phyloP scores from a whole-genome alignment of 2,888 invertebrate species.

The Andricus curvator region DNA sequence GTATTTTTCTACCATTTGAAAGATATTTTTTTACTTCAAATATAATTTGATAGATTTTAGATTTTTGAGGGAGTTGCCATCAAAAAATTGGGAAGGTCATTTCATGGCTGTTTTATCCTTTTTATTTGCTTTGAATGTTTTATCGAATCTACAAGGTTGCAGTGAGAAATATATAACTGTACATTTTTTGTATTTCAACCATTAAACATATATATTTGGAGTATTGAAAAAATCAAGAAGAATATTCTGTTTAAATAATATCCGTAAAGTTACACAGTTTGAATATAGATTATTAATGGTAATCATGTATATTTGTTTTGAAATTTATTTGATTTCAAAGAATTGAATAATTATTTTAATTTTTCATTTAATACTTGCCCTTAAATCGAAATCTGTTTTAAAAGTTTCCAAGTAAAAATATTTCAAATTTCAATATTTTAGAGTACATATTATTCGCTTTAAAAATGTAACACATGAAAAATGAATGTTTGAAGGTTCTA shows the following conservation, averaged over 20 bases:
- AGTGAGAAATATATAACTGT: not conserved
- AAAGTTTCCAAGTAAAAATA: not conserved
- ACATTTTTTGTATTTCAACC: not conserved
- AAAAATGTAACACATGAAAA: no score
- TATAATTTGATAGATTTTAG: not conserved
- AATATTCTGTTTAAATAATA: no score
- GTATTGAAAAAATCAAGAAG: no score
- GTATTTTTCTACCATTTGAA: not conserved
- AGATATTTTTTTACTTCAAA: not conserved
- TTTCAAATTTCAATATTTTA: no score
- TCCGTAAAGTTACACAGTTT: no score
- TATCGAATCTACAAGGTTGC: not conserved
- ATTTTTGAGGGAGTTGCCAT: not conserved
- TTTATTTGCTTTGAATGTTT: not conserved
- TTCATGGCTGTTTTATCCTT: constrained; percentile 18
- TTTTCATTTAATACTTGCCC: not conserved
- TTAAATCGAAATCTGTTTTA: no score
- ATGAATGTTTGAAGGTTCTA: no score
- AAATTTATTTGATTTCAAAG: not conserved
- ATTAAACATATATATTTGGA: not conserved
- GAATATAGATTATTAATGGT: no score
- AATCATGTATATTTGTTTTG: not conserved
- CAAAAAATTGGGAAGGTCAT: constrained; percentile 8
- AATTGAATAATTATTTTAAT: not conserved
- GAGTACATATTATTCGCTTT: no score